phyloP scores from a whole-genome alignment of 2,888 invertebrate species.

The Metallyticus violacea region DNA sequence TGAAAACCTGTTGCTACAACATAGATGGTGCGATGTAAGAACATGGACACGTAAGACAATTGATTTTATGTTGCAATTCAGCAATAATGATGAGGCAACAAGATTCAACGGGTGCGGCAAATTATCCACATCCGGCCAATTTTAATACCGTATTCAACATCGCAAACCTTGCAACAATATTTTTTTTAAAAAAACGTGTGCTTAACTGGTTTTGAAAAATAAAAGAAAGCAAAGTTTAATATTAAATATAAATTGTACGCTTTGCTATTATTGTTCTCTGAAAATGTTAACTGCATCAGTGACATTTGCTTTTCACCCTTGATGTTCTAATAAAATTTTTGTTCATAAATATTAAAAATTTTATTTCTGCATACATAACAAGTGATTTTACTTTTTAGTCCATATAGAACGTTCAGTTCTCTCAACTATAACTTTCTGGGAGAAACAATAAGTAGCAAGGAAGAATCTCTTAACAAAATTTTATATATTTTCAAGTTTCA shows the following conservation, averaged over 20 bases:
- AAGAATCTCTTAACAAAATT: too few relatives aligned
- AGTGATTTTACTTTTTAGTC: too few relatives aligned
- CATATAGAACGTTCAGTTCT: too few relatives aligned
- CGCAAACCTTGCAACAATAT: background rate
- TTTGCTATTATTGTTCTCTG: background rate
- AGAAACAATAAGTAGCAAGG: too few relatives aligned
- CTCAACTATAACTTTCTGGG: too few relatives aligned
- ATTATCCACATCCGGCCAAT: background rate
- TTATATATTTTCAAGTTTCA: too few relatives aligned
- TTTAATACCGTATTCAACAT: background rate
- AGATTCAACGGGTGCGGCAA: background rate
- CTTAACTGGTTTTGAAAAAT: background rate
- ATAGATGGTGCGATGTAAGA: background rate
- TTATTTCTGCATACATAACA: too few relatives aligned
- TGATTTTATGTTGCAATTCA: background rate
- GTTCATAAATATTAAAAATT: too few relatives aligned
- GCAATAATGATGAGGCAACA: background rate
- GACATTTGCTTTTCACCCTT: background rate
- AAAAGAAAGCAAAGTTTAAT: background rate
- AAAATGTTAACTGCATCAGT: background rate
- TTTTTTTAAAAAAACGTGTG: background rate
- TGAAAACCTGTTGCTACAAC: background rate
- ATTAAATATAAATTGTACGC: background rate
- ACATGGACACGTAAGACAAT: background rate
- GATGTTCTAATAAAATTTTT: background rate